Base-by-base conservation (phyloP, 2,888 invertebrate species). In the Drosophila hamatofila region DNA sequence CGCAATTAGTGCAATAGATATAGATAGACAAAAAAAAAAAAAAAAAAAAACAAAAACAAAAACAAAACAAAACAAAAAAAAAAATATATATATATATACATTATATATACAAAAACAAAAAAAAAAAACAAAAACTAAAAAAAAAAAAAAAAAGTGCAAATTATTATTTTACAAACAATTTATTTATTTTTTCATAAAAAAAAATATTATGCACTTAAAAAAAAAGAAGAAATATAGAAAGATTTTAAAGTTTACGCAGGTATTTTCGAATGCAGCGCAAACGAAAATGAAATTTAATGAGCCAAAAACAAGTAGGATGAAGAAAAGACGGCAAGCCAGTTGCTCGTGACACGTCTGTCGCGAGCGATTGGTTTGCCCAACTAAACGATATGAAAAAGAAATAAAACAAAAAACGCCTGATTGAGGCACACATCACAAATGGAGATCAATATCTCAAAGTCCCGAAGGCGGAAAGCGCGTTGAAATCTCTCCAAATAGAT, bases 251-350 rank as follows among this genome's bases (percentile, higher is more conserved):
- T 73, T 67, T 67, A 30, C 57, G 57, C 16, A 23, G 23, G 41
- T 27, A 41, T 72, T 52, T 25, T 9, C 16, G 48, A 65, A 52
- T 39, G 66, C 35, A 5, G 18, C 57, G 49, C 39, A 44, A 54
- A 48, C 48, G 59, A 42, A 23, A n/a, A 8, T 2, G 11, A 56
- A 23, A 18, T 21, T 2, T 11, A 56, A 37, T 18, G 48, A 49
- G 48, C 48, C 27, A 18, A 30, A 46, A 3, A 5, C 12, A 8
- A 27, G 30, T 12, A 42, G 21, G 25, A n/a, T 48, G 18, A 44
- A 18, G 27, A 48, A 41, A 27, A 48, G 42, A 59, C 41, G 81
- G 61, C 72, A 71, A 83, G 68, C 74, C 61, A 49, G 23, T 61
- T 70, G 81, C 68, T 80, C 52, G 59, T 48, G 44, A 42, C 41